A percentile compares a stretch with the other conserved stretches of the same genome.
Evolutionary conservation across 1,140 invertebrate genomes (phyloP).

Genomic region (Drosophila navojoa): DNA sequence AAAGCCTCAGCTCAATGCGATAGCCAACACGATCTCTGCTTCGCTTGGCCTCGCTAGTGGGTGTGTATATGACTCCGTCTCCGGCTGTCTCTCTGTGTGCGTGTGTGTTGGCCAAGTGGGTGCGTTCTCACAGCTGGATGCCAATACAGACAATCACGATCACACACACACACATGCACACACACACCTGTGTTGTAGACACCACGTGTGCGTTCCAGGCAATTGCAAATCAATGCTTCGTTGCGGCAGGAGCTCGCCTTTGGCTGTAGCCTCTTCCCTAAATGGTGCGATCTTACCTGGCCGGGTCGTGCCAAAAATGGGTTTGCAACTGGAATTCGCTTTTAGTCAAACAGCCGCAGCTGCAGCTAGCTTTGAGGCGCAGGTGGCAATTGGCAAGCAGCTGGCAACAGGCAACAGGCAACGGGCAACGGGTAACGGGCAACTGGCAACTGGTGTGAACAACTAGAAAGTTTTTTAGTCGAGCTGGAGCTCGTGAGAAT

Average conservation of each 20-base stretch:
- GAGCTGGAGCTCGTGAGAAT: conserved; percentile 66
- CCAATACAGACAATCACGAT: conserved; percentile 72
- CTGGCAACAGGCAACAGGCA: conserved; percentile 3
- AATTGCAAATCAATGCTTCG: conserved; percentile 67
- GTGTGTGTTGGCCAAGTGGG: conserved; percentile 65
- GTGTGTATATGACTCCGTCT: conserved; percentile 9
- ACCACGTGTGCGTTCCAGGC: conserved; percentile 76
- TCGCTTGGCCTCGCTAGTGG: conserved; percentile 65
- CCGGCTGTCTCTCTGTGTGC: not conserved
- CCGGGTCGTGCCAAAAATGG: conserved; percentile 74
- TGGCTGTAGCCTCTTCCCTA: conserved; percentile 57
- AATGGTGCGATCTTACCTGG: conserved; percentile 43
- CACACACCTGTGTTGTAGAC: conserved; percentile 60
- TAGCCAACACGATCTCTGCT: conserved; percentile 57
- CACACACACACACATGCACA: conserved; percentile 22
- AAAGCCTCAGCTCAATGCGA: conserved; percentile 10
- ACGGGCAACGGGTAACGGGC: conserved; percentile 69
- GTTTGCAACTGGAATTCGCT: conserved; percentile 82
- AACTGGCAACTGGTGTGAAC: conserved; percentile 65
- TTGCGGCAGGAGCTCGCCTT: conserved; percentile 13
- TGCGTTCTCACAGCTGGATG: conserved; percentile 79
- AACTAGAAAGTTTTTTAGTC: conserved; percentile 73
- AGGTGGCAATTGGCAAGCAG: conserved; percentile 65
- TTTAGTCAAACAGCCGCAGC: conserved; percentile 61
- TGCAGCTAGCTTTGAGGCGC: conserved; percentile 45